Conservation (phyloP, 1,140 invertebrate genomes). For the Nylanderia fulva region DNA sequence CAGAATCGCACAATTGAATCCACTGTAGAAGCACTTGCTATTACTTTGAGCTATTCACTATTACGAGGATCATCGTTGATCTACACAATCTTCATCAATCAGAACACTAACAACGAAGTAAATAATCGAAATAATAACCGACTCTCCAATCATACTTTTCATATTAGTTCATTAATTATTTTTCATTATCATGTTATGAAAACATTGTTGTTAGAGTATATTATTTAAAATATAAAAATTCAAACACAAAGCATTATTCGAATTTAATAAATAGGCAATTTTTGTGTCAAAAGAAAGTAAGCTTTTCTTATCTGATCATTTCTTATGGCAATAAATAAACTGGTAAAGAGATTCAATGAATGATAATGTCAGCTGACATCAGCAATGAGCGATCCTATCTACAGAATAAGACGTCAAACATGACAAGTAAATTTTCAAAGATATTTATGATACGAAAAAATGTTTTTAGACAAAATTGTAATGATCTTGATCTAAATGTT, state of each 20-base stretch:
- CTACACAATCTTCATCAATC: conserved; percentile 38
- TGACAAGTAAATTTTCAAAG: no score
- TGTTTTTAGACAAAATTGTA: no score
- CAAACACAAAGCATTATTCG: neutral
- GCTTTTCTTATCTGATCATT: conserved; percentile 2
- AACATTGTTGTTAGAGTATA: neutral
- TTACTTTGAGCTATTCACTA: neutral
- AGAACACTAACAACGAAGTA: neutral
- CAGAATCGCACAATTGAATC: conserved; percentile 31
- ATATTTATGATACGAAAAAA: no score
- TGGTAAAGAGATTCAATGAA: conserved; percentile 29
- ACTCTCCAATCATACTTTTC: neutral
- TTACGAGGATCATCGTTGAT: conserved; percentile 24
- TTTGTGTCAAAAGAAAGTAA: neutral
- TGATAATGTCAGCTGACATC: conserved; percentile 1
- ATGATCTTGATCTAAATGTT: no score
- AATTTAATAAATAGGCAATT: neutral
- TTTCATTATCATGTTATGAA: neutral
- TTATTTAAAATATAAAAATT: neutral
- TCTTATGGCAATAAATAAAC: conserved; percentile 11
- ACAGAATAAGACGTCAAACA: no score
- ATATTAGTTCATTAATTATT: neutral
- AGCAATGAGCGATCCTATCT: neutral
- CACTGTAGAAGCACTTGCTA: neutral
- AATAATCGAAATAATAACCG: neutral